phyloP scores from a whole-genome alignment of 1,140 invertebrate genomes.

The Brachystomella parvula region DNA sequence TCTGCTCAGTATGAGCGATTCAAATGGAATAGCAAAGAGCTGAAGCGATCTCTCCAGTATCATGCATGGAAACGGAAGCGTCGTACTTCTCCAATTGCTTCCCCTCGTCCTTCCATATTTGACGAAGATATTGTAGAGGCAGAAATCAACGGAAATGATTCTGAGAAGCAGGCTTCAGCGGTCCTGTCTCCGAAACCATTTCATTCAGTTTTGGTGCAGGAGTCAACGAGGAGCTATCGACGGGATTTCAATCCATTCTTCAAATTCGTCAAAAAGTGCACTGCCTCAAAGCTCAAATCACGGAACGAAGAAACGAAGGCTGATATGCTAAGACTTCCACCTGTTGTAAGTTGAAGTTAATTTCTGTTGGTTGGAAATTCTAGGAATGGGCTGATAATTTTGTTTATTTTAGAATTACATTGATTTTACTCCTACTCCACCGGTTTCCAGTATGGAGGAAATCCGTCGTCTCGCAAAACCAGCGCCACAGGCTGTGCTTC shows the following conservation, averaged over 20 bases:
- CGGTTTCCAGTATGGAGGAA: constrained; percentile 23
- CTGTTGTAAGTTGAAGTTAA: constrained; percentile 18
- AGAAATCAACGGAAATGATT: neutral
- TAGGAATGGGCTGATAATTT: neutral
- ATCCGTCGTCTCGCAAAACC: constrained; percentile 13
- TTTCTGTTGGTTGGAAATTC: neutral
- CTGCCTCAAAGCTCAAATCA: neutral
- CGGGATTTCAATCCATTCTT: constrained; percentile 4
- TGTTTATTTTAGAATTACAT: constrained; percentile 15
- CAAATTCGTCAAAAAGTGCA: constrained; percentile 14
- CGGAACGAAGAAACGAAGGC: neutral
- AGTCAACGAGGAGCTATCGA: neutral
- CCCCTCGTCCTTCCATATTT: neutral
- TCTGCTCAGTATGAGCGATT: constrained; percentile 26
- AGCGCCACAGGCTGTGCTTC: constrained; percentile 26
- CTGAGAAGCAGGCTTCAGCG: neutral
- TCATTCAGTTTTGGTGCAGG: neutral
- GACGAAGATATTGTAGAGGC: neutral
- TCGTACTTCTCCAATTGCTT: neutral
- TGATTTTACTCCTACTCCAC: constrained; percentile 7
- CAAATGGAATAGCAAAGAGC: constrained; percentile 30
- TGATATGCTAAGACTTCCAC: constrained; percentile 15
- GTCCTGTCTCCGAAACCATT: neutral
- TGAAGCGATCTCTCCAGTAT: constrained; percentile 1
- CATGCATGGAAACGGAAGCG: neutral